These are phyloP conservation scores for Odontothrips loti DNA, from an alignment of 2,888 invertebrate genomes.

Conservation along the genomic window DNA sequence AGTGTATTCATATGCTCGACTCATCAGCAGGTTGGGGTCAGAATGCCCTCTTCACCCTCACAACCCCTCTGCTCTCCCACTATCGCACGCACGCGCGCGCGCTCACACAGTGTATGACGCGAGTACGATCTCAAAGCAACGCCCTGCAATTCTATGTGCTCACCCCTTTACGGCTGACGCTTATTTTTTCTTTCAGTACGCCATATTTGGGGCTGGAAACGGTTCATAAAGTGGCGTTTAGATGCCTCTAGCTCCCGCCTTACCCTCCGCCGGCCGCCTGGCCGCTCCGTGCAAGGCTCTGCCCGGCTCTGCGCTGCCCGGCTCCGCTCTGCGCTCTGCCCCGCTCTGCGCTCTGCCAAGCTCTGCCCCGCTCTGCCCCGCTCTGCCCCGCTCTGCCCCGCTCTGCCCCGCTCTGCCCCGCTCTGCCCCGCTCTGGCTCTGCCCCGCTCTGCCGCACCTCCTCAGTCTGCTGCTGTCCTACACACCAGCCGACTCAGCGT, in stretches of 20 bases:
- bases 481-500: conserved; percentile 38
- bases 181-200: neutral
- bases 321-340: too few relatives aligned
- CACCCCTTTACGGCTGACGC: neutral
- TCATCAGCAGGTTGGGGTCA: too few relatives aligned
- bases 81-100: neutral
- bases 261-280: conserved; percentile 42
- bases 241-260: conserved; percentile 44
- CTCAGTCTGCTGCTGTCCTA: too few relatives aligned
- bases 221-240: conserved; percentile 13
- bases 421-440: conserved; percentile 40
- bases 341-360: too few relatives aligned
- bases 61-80: too few relatives aligned
- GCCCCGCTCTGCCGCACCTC: conserved; percentile 39
- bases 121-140: neutral
- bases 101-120: neutral
- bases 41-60: too few relatives aligned
- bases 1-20: neutral
- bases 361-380: too few relatives aligned
- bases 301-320: too few relatives aligned
- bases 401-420: too few relatives aligned
- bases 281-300: conserved; percentile 30
- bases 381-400: too few relatives aligned
- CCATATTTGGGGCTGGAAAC: conserved; percentile 14
- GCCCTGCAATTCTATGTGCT: neutral